Evolutionary conservation across 2,888 invertebrate species (phyloP).

Genomic region (Hypercompe scribonia): DNA sequence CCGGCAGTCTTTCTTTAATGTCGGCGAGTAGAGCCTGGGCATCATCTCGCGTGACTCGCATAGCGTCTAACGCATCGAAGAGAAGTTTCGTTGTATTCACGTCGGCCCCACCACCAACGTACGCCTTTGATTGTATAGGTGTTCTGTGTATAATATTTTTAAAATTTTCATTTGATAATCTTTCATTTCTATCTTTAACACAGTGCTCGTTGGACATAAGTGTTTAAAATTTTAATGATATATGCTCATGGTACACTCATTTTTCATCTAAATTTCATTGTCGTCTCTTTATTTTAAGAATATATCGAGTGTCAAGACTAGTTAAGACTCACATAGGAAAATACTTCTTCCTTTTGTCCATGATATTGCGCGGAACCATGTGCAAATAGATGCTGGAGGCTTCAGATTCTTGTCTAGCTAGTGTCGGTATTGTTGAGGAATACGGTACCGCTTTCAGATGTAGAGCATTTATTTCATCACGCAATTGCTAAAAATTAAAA

Average conservation of each 20-base stretch:
- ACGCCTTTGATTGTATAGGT: constrained; percentile 61
- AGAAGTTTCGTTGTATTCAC: constrained; percentile 72
- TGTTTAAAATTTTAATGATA: too few species aligned
- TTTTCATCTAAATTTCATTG: too few species aligned
- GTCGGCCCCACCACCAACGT: constrained; percentile 62
- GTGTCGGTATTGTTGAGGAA: constrained; percentile 25
- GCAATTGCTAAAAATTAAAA: constrained; percentile 59
- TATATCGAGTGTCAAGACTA: too few species aligned
- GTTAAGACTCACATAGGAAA: constrained; percentile 75
- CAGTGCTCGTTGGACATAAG: too few species aligned
- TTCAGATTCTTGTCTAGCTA: constrained; percentile 43
- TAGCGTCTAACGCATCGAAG: constrained; percentile 73
- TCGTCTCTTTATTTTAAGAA: too few species aligned
- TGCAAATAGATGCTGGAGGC: constrained; percentile 47
- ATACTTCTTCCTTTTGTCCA: constrained; percentile 61
- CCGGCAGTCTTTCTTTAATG: constrained; percentile 64
- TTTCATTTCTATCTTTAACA: neutral
- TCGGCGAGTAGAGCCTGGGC: constrained; percentile 68
- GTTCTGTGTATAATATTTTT: constrained; percentile 54
- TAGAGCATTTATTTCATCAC: constrained; percentile 70
- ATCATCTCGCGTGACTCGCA: constrained; percentile 73
- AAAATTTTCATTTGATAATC: neutral
- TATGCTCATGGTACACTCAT: too few species aligned
- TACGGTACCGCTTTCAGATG: constrained; percentile 72
- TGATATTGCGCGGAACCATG: constrained; percentile 8